Conservation (phyloP, 2,888 invertebrate species). For the Incurvaria masculella region DNA sequence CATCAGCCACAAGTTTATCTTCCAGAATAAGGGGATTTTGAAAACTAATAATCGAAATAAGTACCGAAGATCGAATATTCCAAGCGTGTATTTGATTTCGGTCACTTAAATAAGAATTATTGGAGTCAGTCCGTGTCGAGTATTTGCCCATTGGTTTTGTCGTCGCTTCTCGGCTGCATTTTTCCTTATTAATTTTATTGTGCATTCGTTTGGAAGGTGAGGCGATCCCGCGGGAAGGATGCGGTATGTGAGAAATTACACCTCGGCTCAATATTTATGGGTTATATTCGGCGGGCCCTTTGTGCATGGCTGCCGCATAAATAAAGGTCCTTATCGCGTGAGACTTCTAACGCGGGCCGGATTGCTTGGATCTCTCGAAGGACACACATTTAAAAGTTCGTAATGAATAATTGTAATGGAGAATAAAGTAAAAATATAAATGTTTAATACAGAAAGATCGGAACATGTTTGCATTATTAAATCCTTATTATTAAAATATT, state of each 20-base stretch:
- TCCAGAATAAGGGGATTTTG: too few relatives aligned
- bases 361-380: neutral
- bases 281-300: conserved; percentile 58
- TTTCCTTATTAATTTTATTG: conserved; percentile 59
- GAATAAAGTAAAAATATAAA: too few relatives aligned
- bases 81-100: neutral
- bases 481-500: too few relatives aligned
- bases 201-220: conserved; percentile 59
- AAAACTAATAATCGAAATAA: too few relatives aligned
- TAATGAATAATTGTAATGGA: too few relatives aligned
- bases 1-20: too few relatives aligned
- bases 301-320: conserved; percentile 55
- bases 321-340: conserved; percentile 57
- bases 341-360: conserved; percentile 22
- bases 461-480: too few relatives aligned
- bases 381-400: too few relatives aligned
- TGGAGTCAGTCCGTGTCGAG: neutral
- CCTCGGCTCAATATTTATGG: conserved; percentile 58
- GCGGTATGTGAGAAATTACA: conserved; percentile 59
- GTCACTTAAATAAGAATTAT: neutral
- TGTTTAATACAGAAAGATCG: too few relatives aligned
- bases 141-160: neutral
- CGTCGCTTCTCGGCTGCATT: conserved; percentile 39
- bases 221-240: conserved; percentile 30
- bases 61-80: too few relatives aligned